These are phyloP conservation scores for Clarias macrocephalus DNA, from an alignment of 2,113 vertebrate genomes.

Conservation along the genomic window DNA sequence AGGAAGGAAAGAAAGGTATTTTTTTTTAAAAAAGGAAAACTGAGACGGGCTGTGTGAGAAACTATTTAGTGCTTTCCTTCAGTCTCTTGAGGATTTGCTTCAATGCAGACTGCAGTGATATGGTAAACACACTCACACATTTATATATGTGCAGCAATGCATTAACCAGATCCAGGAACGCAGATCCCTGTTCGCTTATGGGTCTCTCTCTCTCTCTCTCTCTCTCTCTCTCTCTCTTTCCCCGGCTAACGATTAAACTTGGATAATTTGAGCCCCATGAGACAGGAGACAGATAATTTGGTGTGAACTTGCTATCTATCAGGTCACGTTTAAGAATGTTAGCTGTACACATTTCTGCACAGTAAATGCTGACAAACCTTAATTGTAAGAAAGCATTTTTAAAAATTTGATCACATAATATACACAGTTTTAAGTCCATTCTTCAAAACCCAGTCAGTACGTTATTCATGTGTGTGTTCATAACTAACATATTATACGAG, in stretches of 20 bases:
- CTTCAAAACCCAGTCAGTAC: neutral
- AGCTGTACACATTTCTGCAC: neutral
- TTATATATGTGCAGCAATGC: neutral
- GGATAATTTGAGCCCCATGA: neutral
- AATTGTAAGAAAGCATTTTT: neutral
- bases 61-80: constrained; percentile 46
- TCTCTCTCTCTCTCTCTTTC: neutral
- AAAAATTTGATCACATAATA: neutral
- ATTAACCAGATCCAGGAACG: neutral
- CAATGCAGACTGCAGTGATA: constrained; percentile 46
- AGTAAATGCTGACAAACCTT: neutral
- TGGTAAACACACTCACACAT: neutral
- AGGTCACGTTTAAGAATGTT: neutral
- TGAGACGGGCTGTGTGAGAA: constrained; percentile 46
- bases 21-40: constrained; percentile 15
- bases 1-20: neutral
- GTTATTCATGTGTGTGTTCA: neutral
- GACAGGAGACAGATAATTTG: neutral
- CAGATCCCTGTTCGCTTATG: neutral
- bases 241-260: neutral
- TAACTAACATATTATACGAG: neutral
- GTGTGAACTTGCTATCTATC: neutral
- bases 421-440: neutral
- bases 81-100: constrained; percentile 19
- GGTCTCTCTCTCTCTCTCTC: neutral